Conservation (phyloP, 2,797 vertebrate genomes). For the Phalloptychus januarius region DNA sequence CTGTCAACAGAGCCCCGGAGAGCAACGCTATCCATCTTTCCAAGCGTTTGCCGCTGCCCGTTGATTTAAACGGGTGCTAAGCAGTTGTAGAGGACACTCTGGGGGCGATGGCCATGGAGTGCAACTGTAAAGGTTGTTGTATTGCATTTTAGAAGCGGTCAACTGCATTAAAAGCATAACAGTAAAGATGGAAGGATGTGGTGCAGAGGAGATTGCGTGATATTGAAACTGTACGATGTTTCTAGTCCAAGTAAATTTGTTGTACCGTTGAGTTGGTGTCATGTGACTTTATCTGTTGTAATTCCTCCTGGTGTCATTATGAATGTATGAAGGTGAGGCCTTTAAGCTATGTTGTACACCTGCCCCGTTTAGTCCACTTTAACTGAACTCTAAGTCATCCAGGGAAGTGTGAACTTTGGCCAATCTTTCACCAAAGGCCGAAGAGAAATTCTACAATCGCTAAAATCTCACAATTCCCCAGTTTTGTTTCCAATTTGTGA, state of each 20-base stretch:
- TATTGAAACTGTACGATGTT: background rate
- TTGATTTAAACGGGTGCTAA: conserved; percentile 68
- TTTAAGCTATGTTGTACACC: background rate
- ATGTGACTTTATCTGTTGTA: background rate
- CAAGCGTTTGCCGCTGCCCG: conserved; percentile 33
- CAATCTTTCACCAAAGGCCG: too few species aligned
- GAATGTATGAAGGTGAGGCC: background rate
- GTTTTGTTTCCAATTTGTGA: too few species aligned
- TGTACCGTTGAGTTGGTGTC: background rate
- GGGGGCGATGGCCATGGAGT: conserved; percentile 16
- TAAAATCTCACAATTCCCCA: too few species aligned
- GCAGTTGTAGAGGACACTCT: conserved; percentile 48
- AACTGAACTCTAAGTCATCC: too few species aligned
- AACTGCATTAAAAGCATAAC: conserved; percentile 19
- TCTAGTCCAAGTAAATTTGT: background rate
- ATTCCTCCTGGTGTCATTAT: background rate
- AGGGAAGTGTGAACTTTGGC: too few species aligned
- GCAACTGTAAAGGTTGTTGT: conserved; percentile 13
- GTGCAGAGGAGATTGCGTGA: background rate
- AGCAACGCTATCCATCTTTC: conserved; percentile 71
- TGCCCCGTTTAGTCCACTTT: too few species aligned
- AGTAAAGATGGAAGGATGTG: background rate
- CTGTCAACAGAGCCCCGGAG: conserved; percentile 68
- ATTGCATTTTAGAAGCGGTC: background rate
- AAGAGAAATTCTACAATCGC: too few species aligned